These are phyloP conservation scores for Drosophila ananassae DNA, from an alignment of 1,140 invertebrate genomes.

Conservation along the genomic window DNA sequence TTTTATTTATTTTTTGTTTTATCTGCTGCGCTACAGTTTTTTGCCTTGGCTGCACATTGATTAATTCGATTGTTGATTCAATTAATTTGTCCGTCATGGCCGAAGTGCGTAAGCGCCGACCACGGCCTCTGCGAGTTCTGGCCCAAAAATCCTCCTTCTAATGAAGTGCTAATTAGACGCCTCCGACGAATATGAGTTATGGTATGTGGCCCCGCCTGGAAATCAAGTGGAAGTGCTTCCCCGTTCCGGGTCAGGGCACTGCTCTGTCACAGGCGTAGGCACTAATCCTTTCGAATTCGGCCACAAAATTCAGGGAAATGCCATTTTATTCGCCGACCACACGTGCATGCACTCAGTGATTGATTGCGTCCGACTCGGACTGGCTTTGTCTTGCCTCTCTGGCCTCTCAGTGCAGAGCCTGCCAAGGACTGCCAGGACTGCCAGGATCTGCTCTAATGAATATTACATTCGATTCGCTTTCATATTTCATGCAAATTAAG, in stretches of 20 bases:
- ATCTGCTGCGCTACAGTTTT: neutral
- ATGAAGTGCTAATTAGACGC: constrained; percentile 65
- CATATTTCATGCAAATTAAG: neutral
- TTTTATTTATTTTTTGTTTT: constrained; percentile 24
- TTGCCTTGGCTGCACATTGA: constrained; percentile 38
- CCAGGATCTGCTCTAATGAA: neutral
- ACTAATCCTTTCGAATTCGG: too few species aligned
- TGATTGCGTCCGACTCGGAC: constrained; percentile 2
- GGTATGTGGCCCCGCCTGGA: neutral
- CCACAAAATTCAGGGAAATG: neutral
- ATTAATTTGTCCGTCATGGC: constrained; percentile 38
- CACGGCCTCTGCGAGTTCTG: too few species aligned
- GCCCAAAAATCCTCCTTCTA: constrained; percentile 19
- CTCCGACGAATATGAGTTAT: constrained; percentile 51
- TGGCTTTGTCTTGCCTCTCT: neutral
- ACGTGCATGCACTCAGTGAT: constrained; percentile 24
- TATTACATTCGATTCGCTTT: neutral
- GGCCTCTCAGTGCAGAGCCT: neutral
- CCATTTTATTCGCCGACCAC: constrained; percentile 5
- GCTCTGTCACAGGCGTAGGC: too few species aligned
- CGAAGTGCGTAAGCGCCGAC: neutral
- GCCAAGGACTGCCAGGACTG: neutral
- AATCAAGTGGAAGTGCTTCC: constrained; percentile 1
- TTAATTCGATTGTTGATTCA: constrained; percentile 59
- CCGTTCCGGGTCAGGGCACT: too few species aligned